Conservation (phyloP, 2,113 vertebrate species). For the Conger conger region DNA sequence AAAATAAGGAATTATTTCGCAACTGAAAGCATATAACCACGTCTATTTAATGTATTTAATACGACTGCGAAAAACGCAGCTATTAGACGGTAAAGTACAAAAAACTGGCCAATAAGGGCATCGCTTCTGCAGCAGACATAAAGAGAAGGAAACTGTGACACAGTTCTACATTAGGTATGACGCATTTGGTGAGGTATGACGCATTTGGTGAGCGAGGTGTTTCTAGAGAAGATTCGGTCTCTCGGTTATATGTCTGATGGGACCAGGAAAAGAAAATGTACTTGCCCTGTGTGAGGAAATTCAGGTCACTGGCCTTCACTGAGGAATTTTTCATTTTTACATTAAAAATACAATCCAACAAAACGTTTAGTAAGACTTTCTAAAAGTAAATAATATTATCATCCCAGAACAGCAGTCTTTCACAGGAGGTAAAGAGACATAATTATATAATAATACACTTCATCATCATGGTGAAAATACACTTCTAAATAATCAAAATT, state of each 20-base stretch:
- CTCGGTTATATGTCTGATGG: background rate
- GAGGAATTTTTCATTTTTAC: background rate
- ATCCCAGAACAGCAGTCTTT: background rate
- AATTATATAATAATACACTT: background rate
- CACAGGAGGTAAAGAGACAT: background rate
- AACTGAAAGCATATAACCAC: background rate
- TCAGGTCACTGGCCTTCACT: too few species aligned
- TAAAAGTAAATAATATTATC: background rate
- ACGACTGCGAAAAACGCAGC: background rate
- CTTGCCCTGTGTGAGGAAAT: background rate
- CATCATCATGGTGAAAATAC: background rate
- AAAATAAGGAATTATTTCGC: background rate
- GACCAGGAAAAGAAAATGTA: background rate
- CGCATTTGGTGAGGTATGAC: conserved; percentile 5
- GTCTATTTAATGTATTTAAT: background rate
- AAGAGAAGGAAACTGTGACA: background rate
- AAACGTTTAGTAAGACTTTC: background rate
- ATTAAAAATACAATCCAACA: background rate
- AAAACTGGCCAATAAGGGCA: background rate
- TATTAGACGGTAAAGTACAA: background rate
- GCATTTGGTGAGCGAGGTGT: background rate
- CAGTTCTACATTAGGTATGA: background rate
- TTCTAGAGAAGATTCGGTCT: background rate
- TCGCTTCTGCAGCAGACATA: background rate
- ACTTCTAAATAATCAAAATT: background rate